phyloP scores from a whole-genome alignment of 2,888 invertebrate genomes.

The Tuberolachnus salignus region DNA sequence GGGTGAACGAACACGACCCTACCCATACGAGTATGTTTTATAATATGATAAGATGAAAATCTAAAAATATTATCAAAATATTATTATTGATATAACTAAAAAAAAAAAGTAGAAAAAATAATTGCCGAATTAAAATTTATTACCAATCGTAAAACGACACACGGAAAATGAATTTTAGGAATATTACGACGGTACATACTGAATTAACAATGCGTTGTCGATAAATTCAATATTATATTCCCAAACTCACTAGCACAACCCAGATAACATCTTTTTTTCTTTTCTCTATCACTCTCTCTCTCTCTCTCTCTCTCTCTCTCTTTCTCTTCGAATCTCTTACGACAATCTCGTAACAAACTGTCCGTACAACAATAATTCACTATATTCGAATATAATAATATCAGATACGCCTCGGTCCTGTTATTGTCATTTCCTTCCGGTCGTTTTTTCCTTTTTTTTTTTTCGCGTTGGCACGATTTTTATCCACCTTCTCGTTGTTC shows the following conservation, averaged over 20 bases:
- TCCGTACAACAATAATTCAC: background rate
- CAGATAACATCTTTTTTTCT: slow-evolving; percentile 5
- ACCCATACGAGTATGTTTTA: too few species aligned
- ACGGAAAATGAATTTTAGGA: too few species aligned
- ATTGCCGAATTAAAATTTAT: too few species aligned
- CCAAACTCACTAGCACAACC: background rate
- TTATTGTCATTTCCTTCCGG: slow-evolving; percentile 46
- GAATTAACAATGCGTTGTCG: too few species aligned
- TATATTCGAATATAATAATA: background rate
- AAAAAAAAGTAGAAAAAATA: too few species aligned
- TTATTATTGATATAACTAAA: too few species aligned
- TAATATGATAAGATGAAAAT: too few species aligned
- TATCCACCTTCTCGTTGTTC: slow-evolving; percentile 13
- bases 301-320: slow-evolving; percentile 1
- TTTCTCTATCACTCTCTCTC: slow-evolving; percentile 8
- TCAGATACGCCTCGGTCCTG: slow-evolving; percentile 26
- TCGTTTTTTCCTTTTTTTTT: background rate
- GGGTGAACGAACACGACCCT: too few species aligned
- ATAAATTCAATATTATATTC: too few species aligned
- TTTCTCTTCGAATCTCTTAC: background rate
- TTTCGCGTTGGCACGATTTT: slow-evolving; percentile 34
- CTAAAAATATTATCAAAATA: too few species aligned
- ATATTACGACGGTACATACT: too few species aligned
- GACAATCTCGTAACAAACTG: slow-evolving; percentile 7
- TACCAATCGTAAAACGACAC: too few species aligned